phyloP scores from a whole-genome alignment of 2,113 vertebrate species.

The Neomonachus schauinslandi region DNA sequence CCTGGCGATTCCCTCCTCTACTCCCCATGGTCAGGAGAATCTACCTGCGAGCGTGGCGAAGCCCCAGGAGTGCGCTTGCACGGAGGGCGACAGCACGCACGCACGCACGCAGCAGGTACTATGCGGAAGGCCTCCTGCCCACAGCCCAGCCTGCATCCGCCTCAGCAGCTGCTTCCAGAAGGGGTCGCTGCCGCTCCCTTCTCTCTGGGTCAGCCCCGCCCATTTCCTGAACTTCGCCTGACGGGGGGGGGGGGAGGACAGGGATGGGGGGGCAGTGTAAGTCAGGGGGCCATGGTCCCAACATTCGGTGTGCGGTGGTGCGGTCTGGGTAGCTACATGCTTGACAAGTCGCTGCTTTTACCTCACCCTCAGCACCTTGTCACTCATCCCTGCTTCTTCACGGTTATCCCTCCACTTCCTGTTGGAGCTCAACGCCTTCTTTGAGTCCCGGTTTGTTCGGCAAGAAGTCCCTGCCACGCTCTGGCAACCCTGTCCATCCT shows the following conservation, averaged over 20 bases:
- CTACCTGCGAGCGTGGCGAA: not conserved
- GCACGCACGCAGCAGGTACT: too few species aligned
- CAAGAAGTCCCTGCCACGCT: not conserved
- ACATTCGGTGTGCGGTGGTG: not conserved
- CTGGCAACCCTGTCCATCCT: too few species aligned
- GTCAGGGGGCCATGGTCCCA: not conserved
- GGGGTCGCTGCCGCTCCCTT: not conserved
- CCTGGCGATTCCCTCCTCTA: too few species aligned
- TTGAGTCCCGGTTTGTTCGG: not conserved
- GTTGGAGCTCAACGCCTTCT: not conserved
- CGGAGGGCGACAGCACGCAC: rapidly evolving
- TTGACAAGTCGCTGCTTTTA: not conserved
- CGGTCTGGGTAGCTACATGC: not conserved
- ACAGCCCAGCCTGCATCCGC: not conserved
- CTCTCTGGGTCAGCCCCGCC: not conserved
- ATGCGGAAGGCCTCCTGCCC: rapidly evolving
- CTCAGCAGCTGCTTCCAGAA: not conserved
- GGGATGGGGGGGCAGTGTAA: not conserved
- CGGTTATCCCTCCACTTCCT: not conserved
- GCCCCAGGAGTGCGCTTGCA: rapidly evolving
- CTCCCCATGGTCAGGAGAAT: not conserved
- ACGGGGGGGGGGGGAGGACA: too few species aligned
- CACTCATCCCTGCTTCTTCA: not conserved
- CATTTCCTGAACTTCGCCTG: not conserved
- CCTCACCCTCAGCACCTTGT: not conserved